Conservation (phyloP, 2,797 vertebrate species). For the Clangula hyemalis region DNA sequence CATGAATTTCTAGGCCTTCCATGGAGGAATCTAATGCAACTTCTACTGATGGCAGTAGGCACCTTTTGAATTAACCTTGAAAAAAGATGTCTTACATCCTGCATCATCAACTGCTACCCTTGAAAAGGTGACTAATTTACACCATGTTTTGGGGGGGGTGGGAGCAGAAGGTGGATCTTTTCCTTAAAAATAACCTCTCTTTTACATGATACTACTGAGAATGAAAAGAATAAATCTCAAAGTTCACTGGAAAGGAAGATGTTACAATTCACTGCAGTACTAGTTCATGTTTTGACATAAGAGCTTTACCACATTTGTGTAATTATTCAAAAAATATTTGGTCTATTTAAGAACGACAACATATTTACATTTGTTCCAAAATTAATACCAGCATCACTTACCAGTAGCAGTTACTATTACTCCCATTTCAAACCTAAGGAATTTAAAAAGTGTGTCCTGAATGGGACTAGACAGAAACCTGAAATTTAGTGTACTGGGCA, state of each 20-base stretch:
- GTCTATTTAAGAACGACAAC: neutral
- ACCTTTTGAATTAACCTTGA: neutral
- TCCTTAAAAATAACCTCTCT: neutral
- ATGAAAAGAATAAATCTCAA: neutral
- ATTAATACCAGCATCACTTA: neutral
- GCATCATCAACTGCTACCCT: neutral
- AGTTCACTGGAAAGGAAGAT: neutral
- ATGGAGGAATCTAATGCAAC: neutral
- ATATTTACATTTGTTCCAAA: neutral
- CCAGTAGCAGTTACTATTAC: neutral
- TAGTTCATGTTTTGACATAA: neutral
- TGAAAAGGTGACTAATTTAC: neutral
- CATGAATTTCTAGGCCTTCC: neutral
- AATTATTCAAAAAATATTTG: neutral
- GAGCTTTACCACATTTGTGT: neutral
- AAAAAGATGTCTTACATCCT: neutral
- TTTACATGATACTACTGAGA: neutral
- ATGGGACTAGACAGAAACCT: neutral
- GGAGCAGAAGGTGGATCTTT: neutral
- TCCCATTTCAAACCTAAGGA: neutral
- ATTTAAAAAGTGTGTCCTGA: neutral
- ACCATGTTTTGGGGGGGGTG: neutral
- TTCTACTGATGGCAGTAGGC: neutral
- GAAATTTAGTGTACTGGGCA: neutral
- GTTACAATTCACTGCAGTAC: neutral